These are phyloP conservation scores for Lasiommata megera DNA, from an alignment of 2,888 invertebrate genomes.

Conservation along the genomic window DNA sequence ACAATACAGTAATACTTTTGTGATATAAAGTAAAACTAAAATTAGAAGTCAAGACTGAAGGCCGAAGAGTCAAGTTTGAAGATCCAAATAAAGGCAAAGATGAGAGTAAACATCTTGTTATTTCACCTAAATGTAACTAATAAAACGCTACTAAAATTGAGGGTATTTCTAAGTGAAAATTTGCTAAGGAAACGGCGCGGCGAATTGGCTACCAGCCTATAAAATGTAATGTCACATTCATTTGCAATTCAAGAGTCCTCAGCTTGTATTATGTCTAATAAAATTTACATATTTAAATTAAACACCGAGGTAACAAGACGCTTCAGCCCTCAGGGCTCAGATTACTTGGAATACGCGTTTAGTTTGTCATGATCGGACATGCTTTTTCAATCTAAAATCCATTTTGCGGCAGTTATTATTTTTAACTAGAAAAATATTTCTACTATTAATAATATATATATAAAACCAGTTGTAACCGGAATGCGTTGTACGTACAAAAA, in stretches of 20 bases:
- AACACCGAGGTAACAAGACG: conserved; percentile 79
- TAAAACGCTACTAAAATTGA: conserved; percentile 57
- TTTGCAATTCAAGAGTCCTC: conserved; percentile 80
- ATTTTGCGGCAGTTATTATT: conserved; percentile 9
- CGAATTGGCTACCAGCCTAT: conserved; percentile 79
- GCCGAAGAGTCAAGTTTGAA: not conserved
- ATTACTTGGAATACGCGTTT: conserved; percentile 50
- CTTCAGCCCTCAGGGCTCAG: conserved; percentile 64
- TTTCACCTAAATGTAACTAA: conserved; percentile 35
- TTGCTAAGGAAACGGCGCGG: conserved; percentile 70
- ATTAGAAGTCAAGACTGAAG: not conserved
- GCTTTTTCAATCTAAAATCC: conserved; percentile 23
- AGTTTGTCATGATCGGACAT: conserved; percentile 23
- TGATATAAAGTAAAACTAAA: too few relatives aligned
- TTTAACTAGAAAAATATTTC: too few relatives aligned
- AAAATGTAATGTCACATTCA: conserved; percentile 80
- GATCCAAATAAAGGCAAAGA: conserved; percentile 19
- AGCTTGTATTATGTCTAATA: conserved; percentile 79
- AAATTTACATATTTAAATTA: conserved; percentile 82
- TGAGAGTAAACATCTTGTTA: conserved; percentile 40
- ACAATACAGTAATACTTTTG: too few relatives aligned
- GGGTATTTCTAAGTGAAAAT: conserved; percentile 71
- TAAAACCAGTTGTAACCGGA: too few relatives aligned
- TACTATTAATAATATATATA: too few relatives aligned
- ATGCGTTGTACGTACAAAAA: too few relatives aligned